These are phyloP conservation scores for Bovichtus diacanthus DNA, from an alignment of 2,797 vertebrate genomes.

Conservation along the genomic window DNA sequence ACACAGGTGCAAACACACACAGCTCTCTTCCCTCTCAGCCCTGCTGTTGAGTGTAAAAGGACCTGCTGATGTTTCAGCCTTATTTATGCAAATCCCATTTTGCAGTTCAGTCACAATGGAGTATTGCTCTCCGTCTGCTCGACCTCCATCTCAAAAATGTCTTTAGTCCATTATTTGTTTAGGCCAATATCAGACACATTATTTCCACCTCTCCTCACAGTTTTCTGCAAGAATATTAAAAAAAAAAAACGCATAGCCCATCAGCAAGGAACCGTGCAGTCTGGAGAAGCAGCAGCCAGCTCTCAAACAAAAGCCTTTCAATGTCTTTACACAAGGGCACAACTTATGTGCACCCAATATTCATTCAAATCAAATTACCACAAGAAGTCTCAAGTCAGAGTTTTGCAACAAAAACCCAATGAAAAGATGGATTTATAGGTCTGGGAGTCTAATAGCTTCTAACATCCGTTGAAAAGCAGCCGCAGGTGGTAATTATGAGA, in stretches of 20 bases:
- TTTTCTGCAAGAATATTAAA: slow-evolving; percentile 62
- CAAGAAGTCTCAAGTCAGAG: slow-evolving; percentile 1
- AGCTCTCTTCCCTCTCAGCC: slow-evolving; percentile 62
- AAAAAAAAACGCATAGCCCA: slow-evolving; percentile 27
- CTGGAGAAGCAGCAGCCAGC: slow-evolving; percentile 26
- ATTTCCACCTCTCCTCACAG: slow-evolving; percentile 59
- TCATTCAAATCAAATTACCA: slow-evolving; percentile 34
- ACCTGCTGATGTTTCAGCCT: slow-evolving; percentile 81
- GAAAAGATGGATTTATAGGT: slow-evolving; percentile 1
- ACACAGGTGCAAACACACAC: not conserved
- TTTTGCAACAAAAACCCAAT: not conserved
- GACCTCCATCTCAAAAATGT: slow-evolving; percentile 76
- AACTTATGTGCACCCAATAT: slow-evolving; percentile 8
- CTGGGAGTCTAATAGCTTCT: not conserved
- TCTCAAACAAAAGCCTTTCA: slow-evolving; percentile 9
- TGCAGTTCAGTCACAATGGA: slow-evolving; percentile 82
- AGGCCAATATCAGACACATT: slow-evolving; percentile 66
- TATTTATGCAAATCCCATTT: slow-evolving; percentile 88
- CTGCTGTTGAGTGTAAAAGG: slow-evolving; percentile 75
- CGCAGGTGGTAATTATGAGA: slow-evolving; percentile 21
- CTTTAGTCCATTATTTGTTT: slow-evolving; percentile 73
- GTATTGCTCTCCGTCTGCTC: slow-evolving; percentile 73
- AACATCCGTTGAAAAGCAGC: slow-evolving; percentile 13
- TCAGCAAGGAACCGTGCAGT: slow-evolving; percentile 13
- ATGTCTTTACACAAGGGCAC: slow-evolving; percentile 20